Base-by-base conservation (phyloP, 2,888 invertebrate genomes). In the Ichneumon xanthorius region DNA sequence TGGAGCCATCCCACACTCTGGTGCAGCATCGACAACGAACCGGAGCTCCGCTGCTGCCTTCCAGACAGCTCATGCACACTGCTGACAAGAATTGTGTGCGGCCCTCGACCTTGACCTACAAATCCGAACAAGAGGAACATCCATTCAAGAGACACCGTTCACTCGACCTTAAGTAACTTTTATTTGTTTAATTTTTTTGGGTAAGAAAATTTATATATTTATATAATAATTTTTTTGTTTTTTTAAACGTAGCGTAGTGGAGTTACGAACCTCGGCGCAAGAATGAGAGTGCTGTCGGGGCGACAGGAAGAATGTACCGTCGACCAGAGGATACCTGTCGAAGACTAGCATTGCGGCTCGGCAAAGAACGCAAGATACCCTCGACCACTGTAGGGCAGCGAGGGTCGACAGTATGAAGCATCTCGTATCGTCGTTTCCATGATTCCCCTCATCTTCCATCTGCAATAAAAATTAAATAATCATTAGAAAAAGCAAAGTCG, bases 371-470 rank as follows among this genome's bases (percentile, higher is more conserved):
- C 97, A 99, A 80, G 96, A 96, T 63, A 97, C 98, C 91, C 96
- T 96, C 87, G 97, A 97, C 94, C 97, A 97, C 92, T 98, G 98
- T 93, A 98, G 97, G 45, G 98, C 98, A 87, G 99, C 99, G 93
- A 99, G 95, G 63, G 98, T 98, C 86, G 99, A 98, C 93, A 99
- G 95, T 91, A 99, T 98, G 95, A 99, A 99, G 92, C 98, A 97
- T 89, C 99, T 96, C 71, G 98, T 99, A 94, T 99, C 99, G 94
- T 99, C 99, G 94, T 99, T 99, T 91, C 99, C 99, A 94, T 99
- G 99, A 94, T 98, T 98, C 87, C 98, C 99, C 94, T 99, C 99
- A 93, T 99, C 99, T 95, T 99, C 99, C 96, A 99, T 98, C 98
- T 98, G 96, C 71, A 96, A 93, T 95, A 68, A 87, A 88, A 84